Conservation (phyloP, 1,140 invertebrate species). For the Anagrus nilaparvatae region DNA sequence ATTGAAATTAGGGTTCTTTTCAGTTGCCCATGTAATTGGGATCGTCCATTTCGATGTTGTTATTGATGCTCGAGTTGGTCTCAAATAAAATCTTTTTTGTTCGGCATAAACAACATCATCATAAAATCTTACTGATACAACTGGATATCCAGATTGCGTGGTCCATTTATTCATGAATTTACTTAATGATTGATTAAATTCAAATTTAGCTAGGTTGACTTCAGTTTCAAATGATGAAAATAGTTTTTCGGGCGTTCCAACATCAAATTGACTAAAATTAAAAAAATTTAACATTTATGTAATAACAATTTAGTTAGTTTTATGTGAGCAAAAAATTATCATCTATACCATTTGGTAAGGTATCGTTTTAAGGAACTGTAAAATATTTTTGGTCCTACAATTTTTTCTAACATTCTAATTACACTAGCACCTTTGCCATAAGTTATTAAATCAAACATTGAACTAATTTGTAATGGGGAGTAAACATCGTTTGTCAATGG, state of each 20-base stretch:
- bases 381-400: constrained; percentile 60
- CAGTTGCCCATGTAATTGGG: constrained; percentile 46
- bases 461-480: constrained; percentile 63
- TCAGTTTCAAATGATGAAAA: constrained; percentile 52
- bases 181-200: background rate
- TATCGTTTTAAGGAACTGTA: constrained; percentile 53
- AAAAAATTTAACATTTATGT: constrained; percentile 6
- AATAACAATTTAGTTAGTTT: constrained; percentile 1
- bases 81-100: constrained; percentile 44
- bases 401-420: constrained; percentile 71
- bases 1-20: constrained; percentile 28
- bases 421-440: constrained; percentile 77
- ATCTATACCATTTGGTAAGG: constrained; percentile 43
- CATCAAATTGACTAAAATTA: constrained; percentile 46
- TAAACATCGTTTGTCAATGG: constrained; percentile 57
- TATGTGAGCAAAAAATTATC: constrained; percentile 7
- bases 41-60: constrained; percentile 40
- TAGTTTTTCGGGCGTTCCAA: constrained; percentile 61
- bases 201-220: constrained; percentile 34
- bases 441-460: constrained; percentile 77
- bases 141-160: constrained; percentile 69
- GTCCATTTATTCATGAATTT: constrained; percentile 73
- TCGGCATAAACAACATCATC: constrained; percentile 34
- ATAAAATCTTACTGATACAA: constrained; percentile 50
- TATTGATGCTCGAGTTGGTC: constrained; percentile 17